A percentile compares a stretch with the other conserved stretches of the same genome.
These are phyloP conservation scores for Mixornis gularis DNA, from an alignment of 2,113 vertebrate species.

Conservation along the genomic window DNA sequence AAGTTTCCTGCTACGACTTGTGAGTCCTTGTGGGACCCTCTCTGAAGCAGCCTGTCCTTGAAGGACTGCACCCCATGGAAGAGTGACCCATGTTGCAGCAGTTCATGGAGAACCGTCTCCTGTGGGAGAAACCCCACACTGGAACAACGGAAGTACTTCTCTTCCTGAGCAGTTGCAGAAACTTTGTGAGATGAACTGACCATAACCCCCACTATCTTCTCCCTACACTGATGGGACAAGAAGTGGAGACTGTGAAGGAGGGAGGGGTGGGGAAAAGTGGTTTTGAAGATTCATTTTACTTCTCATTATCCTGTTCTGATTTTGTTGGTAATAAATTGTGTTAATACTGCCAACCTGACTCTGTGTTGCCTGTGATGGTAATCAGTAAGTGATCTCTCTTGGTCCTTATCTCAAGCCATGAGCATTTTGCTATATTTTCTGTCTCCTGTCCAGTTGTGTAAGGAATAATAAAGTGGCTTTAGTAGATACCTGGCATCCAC, in stretches of 20 bases:
- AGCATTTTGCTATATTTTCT: neutral
- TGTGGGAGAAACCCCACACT: neutral
- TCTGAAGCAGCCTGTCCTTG: neutral
- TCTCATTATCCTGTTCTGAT: neutral
- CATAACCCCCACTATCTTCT: neutral
- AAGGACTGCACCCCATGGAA: neutral
- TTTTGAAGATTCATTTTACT: neutral
- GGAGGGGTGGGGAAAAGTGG: neutral
- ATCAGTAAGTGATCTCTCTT: fast-evolving
- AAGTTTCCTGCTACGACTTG: neutral
- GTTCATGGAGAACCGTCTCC: neutral
- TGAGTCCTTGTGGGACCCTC: no score
- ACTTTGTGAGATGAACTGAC: neutral
- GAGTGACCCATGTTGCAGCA: neutral
- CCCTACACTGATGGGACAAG: neutral
- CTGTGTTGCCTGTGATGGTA: neutral
- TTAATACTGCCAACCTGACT: neutral
- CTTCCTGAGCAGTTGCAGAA: neutral
- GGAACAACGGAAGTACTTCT: neutral
- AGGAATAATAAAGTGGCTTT: neutral
- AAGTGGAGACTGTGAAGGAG: neutral
- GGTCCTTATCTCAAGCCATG: neutral
- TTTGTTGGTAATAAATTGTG: neutral
- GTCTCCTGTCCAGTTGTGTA: no score
- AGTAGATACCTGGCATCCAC: neutral